Percentiles rank a stretch among this genome's conserved stretches.
phyloP scores from a whole-genome alignment of 2,888 invertebrate species.

The Yponomeuta evonymella region DNA sequence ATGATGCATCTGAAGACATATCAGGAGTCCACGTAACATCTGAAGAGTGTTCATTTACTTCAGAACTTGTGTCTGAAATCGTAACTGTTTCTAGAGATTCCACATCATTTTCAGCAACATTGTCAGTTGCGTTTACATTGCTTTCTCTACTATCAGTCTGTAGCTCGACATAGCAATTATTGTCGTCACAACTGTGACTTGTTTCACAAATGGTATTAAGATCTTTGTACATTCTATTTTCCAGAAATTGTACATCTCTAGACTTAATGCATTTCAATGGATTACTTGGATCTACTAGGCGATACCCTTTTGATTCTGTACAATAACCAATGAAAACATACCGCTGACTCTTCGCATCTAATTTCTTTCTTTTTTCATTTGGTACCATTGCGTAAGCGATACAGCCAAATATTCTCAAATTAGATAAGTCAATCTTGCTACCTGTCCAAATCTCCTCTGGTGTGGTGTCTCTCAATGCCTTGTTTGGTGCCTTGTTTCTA shows the following conservation, averaged over 20 bases:
- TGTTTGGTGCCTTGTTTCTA: not conserved
- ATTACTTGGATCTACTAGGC: slow-evolving; percentile 19
- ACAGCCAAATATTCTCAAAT: slow-evolving; percentile 19
- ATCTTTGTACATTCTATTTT: slow-evolving; percentile 2
- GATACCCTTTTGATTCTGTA: slow-evolving; percentile 20
- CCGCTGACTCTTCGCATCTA: slow-evolving; percentile 19
- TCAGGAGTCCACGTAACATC: slow-evolving; percentile 16
- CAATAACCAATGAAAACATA: slow-evolving; percentile 20
- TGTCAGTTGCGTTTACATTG: too few species aligned
- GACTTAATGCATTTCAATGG: slow-evolving; percentile 15
- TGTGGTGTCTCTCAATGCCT: not conserved
- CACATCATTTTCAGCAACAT: too few species aligned
- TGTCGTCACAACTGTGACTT: not conserved
- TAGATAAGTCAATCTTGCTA: slow-evolving; percentile 12
- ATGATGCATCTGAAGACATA: slow-evolving; percentile 12
- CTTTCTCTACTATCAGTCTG: too few species aligned
- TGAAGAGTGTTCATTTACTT: not conserved
- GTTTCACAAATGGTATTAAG: not conserved
- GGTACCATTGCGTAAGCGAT: slow-evolving; percentile 11
- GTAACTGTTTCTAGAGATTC: too few species aligned
- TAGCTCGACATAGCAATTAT: too few species aligned
- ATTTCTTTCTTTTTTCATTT: slow-evolving; percentile 15
- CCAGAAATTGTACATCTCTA: slow-evolving; percentile 9
- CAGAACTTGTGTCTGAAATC: not conserved
- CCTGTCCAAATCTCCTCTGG: slow-evolving; percentile 10